Percentiles rank a stretch among this genome's conserved stretches.
phyloP scores from a whole-genome alignment of 23 tunicate genomes.

The Halocynthia roretzi region DNA sequence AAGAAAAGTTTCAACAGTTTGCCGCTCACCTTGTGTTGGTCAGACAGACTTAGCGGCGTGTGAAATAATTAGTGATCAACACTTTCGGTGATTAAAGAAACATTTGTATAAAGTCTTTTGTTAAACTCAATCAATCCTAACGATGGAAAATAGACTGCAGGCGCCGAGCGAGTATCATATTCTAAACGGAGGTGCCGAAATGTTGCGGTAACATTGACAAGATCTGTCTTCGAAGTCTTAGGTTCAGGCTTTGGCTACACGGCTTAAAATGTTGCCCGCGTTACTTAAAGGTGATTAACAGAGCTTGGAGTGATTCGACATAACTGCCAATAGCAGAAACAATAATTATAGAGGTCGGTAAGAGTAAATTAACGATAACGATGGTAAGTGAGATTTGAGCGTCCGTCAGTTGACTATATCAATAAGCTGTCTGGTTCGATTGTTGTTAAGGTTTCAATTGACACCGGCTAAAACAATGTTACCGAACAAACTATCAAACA shows the following conservation, averaged over 20 bases:
- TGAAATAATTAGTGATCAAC: constrained; percentile 27
- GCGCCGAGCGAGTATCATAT: constrained; percentile 23
- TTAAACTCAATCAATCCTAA: background rate
- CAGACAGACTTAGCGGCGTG: constrained; percentile 24
- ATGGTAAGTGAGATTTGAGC: background rate
- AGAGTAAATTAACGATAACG: too few species aligned
- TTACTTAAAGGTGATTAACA: too few species aligned
- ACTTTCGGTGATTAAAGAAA: constrained; percentile 7
- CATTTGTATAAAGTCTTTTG: constrained; percentile 12
- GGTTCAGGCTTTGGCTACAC: too few species aligned
- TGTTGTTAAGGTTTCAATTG: background rate
- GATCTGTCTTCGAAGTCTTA: too few species aligned
- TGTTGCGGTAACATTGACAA: too few species aligned
- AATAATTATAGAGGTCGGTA: too few species aligned
- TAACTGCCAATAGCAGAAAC: too few species aligned
- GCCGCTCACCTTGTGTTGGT: background rate
- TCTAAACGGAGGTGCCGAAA: background rate
- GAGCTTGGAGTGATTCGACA: too few species aligned
- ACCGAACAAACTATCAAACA: too few species aligned
- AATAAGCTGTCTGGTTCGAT: background rate
- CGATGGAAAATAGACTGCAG: constrained; percentile 8
- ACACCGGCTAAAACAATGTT: too few species aligned
- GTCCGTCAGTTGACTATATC: background rate
- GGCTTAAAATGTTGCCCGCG: too few species aligned
- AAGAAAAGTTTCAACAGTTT: background rate